Conservation (phyloP, 2,888 invertebrate species). For the Eupelmus urozonus region DNA sequence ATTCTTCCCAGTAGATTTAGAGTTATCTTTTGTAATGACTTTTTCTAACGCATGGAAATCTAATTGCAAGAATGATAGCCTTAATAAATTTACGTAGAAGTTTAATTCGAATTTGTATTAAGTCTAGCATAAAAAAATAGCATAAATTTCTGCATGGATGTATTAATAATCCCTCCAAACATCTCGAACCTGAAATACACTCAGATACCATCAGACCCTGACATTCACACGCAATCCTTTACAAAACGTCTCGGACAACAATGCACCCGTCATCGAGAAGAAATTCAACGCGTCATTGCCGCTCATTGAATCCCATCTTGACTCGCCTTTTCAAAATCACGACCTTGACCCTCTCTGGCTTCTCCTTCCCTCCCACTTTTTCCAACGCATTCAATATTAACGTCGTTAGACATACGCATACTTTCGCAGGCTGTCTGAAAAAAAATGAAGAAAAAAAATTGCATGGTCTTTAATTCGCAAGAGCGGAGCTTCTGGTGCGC, state of each 20-base stretch:
- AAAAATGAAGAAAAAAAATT: not conserved
- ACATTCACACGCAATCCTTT: too few relatives aligned
- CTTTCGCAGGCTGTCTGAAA: not conserved
- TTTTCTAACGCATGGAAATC: too few relatives aligned
- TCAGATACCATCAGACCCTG: not conserved
- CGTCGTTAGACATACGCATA: too few relatives aligned
- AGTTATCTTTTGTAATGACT: too few relatives aligned
- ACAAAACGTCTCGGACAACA: not conserved
- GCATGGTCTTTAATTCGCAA: not conserved
- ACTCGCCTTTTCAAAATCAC: not conserved
- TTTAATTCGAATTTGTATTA: too few relatives aligned
- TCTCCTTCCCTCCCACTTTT: not conserved
- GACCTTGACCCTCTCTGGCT: not conserved
- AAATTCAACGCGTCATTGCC: slow-evolving; percentile 30
- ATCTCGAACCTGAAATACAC: not conserved
- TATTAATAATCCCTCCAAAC: not conserved
- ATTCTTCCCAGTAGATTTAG: too few relatives aligned
- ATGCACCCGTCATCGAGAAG: not conserved
- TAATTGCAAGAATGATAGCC: too few relatives aligned
- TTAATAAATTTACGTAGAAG: too few relatives aligned
- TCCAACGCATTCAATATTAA: not conserved
- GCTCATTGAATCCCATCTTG: not conserved
- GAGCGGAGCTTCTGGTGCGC: too few relatives aligned
- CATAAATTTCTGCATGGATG: not conserved
- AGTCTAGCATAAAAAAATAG: not conserved